Conservation (phyloP, 2,113 vertebrate species). For the Gavia stellata region DNA sequence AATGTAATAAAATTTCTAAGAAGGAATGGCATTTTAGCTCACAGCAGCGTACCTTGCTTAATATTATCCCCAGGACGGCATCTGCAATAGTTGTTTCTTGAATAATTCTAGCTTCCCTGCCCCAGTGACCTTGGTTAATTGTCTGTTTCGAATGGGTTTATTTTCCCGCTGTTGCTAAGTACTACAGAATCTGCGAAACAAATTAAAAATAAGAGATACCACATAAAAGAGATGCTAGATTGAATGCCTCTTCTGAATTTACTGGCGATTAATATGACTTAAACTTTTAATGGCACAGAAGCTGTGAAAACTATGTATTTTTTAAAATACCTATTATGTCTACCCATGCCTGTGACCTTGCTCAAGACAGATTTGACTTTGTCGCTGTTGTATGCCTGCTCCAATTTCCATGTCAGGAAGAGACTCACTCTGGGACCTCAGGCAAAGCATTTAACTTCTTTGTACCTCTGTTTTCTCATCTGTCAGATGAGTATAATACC, state of each 20-base stretch:
- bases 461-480: not conserved
- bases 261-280: slow-evolving; percentile 13
- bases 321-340: not conserved
- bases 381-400: not conserved
- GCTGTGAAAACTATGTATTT: slow-evolving; percentile 1
- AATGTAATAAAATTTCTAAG: not conserved
- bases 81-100: slow-evolving; percentile 20
- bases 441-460: not conserved
- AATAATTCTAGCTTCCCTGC: slow-evolving; percentile 7
- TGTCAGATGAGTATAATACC: not conserved
- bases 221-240: slow-evolving; percentile 39
- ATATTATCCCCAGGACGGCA: not conserved
- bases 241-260: slow-evolving; percentile 8
- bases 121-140: slow-evolving; percentile 58
- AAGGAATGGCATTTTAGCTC: not conserved
- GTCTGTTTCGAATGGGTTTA: slow-evolving; percentile 51
- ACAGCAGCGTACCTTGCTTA: not conserved
- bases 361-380: not conserved
- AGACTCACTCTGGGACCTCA: not conserved
- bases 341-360: not conserved
- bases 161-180: slow-evolving; percentile 41
- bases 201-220: slow-evolving; percentile 36
- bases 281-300: slow-evolving; percentile 8
- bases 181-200: not conserved
- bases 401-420: not conserved